A percentile compares a stretch with the other conserved stretches of the same genome.
phyloP scores from a whole-genome alignment of 2,797 vertebrate species.

The Muscicapa striata region DNA sequence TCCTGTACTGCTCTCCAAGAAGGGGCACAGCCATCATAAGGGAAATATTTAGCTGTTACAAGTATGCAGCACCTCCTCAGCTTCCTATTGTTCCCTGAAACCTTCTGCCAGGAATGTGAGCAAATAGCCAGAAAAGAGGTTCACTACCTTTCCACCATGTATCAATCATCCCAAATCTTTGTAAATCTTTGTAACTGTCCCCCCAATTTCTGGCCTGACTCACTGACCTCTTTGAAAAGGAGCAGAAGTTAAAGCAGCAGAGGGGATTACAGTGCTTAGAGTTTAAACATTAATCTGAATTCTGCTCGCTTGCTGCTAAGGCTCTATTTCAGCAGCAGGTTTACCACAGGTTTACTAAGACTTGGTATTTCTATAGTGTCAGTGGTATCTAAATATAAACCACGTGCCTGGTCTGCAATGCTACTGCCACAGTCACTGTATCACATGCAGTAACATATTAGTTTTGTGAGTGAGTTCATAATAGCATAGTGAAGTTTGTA shows the following conservation, averaged over 20 bases:
- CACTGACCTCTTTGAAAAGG: conserved; percentile 74
- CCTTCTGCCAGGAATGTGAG: neutral
- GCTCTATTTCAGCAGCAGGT: neutral
- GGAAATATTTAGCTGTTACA: neutral
- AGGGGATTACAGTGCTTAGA: neutral
- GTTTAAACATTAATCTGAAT: neutral
- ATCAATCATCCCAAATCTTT: neutral
- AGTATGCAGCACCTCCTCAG: neutral
- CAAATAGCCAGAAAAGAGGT: neutral
- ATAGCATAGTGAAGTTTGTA: neutral
- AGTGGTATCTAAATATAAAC: neutral
- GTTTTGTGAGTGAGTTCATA: neutral
- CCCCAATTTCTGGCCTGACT: neutral
- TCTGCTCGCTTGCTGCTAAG: neutral
- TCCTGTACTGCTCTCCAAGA: neutral
- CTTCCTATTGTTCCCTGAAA: neutral
- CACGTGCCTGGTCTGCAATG: neutral
- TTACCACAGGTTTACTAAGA: neutral
- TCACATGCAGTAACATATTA: neutral
- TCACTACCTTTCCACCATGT: neutral
- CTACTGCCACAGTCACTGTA: neutral
- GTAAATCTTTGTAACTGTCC: neutral
- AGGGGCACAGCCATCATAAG: neutral
- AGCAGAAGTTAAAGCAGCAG: neutral
- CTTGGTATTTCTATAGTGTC: neutral